These are phyloP conservation scores for Galeopterus variegatus DNA, from an alignment of 2,113 vertebrate species.

Conservation along the genomic window DNA sequence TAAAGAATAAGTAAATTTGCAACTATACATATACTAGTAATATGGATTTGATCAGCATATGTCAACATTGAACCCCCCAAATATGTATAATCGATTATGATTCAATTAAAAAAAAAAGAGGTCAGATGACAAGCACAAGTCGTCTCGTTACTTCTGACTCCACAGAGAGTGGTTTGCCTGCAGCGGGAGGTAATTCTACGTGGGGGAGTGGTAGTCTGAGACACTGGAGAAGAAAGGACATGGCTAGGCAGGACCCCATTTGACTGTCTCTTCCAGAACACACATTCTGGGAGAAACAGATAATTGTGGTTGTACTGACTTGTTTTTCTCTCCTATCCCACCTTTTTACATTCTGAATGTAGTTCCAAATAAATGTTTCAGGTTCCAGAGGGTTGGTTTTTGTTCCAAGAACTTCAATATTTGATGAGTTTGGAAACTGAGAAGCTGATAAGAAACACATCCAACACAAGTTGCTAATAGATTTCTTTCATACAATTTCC, in stretches of 20 bases:
- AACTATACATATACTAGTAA: no score
- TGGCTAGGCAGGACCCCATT: background rate
- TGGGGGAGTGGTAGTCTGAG: background rate
- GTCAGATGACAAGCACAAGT: background rate
- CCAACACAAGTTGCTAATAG: background rate
- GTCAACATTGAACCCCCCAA: no score
- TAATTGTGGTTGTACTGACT: background rate
- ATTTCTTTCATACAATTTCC: background rate
- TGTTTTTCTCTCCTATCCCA: slow-evolving; percentile 46
- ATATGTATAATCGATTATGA: no score
- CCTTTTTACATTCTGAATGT: slow-evolving; percentile 41
- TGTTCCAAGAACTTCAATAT: slow-evolving; percentile 67
- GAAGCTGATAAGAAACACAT: slow-evolving; percentile 62
- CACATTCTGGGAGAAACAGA: background rate
- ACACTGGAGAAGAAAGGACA: background rate
- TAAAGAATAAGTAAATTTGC: no score
- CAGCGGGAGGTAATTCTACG: background rate
- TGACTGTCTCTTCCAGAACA: background rate
- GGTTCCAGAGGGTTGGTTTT: slow-evolving; percentile 49
- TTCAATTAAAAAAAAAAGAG: background rate
- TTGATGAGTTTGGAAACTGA: slow-evolving; percentile 68
- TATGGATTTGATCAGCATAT: no score
- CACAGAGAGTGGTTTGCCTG: background rate
- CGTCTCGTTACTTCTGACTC: background rate
- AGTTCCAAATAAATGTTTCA: slow-evolving; percentile 69